Evolutionary conservation across 2,797 vertebrate genomes (phyloP), one percentile per base, ranked within the genome.

Genomic region (Sebastes itinus): DNA sequence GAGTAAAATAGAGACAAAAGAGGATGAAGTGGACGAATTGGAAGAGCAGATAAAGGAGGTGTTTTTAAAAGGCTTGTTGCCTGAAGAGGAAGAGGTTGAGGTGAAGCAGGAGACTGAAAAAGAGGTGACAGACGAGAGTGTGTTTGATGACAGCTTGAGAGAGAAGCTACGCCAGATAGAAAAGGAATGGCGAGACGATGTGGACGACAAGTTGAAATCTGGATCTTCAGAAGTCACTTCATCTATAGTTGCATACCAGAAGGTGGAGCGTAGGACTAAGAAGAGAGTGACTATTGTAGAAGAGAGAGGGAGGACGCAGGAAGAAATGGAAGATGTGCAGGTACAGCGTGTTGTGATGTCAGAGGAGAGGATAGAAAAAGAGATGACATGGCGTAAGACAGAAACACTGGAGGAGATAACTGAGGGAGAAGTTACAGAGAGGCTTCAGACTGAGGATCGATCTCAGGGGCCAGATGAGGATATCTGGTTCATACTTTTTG

Each of bases 21-120:
- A 83, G 16, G 77, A 27, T 2, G 87, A 87, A 7, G 85, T 71
- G 33, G 93, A 95, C 70, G 93, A 94, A 59, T 74, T 94, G 65
- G 94, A 92, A 60, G 92, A 93, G 6, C 65, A 94, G 65, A 95
- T 95, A 70, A 94, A 90, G 62, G 8, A 33, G 30, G 92, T 95
- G 85, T 95, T 95, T 88, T 81, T 95, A 1, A 93, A 94, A 77
- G 92, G 61, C 20, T 69, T 94, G 80, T 11, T 92, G 42, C 87
- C 90, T 30, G 90, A 91, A 52, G 91, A 89, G 7, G 90, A 89
- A 52, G 72, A 83, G 58, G 3, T n/a, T 0, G 23, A 71, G 30
- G 20, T 73, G 33, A 69, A 55, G 62, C 68, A 72, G 46, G 66
- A 85, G 56, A 73, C 56, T 14, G 42, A 63, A 65, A 52, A 4